Conservation (phyloP, 92 coral and sea anemone species). For the Palythoa heliodiscus region DNA sequence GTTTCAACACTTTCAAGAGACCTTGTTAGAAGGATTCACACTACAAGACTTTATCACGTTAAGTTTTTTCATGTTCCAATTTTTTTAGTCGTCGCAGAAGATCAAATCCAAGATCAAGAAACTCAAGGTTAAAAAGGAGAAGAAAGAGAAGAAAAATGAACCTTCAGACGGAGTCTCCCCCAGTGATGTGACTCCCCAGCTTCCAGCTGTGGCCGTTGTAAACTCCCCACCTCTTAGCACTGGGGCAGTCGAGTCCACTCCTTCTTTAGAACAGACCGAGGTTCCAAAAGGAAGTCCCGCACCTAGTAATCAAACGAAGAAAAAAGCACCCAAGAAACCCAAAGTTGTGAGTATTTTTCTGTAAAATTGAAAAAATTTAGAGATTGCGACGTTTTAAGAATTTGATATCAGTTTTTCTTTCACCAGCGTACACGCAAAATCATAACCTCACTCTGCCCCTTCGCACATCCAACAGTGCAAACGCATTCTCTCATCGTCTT, state of each 20-base stretch:
- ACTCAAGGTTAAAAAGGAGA: constrained; percentile 68
- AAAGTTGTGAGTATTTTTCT: constrained; percentile 28
- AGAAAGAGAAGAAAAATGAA: constrained; percentile 60
- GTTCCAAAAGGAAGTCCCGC: constrained; percentile 36
- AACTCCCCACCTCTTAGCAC: constrained; percentile 65
- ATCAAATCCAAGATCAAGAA: constrained; percentile 79
- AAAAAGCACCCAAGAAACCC: constrained; percentile 34
- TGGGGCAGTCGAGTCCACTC: constrained; percentile 67
- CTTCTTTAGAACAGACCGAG: constrained; percentile 47
- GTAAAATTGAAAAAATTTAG: no score
- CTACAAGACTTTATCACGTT: no score
- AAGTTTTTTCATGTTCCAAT: not conserved
- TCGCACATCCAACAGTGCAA: no score
- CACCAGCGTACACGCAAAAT: no score
- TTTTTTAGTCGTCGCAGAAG: constrained; percentile 76
- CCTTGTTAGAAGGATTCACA: no score
- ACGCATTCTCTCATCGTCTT: no score
- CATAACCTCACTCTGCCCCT: no score
- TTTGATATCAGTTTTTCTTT: no score
- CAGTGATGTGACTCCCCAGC: constrained; percentile 61
- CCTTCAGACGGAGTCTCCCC: constrained; percentile 60
- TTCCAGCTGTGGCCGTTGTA: constrained; percentile 53
- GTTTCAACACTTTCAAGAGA: no score
- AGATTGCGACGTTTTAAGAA: no score
- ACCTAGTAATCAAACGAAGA: constrained; percentile 19